These are phyloP conservation scores for Ectropis grisescens DNA, from an alignment of 1,140 invertebrate genomes.

Conservation along the genomic window DNA sequence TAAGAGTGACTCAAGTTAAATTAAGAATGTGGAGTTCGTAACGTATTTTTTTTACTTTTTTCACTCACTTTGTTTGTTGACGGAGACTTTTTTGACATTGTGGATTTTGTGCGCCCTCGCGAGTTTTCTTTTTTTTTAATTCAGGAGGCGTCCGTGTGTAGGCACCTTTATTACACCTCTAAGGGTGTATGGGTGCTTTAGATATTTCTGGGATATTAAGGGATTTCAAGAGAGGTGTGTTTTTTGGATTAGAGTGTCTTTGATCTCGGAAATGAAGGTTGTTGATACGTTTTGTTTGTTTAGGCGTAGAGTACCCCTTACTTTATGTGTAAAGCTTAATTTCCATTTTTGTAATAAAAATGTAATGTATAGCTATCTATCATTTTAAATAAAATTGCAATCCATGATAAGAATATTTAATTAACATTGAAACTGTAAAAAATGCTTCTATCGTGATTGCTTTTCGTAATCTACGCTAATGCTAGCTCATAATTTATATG, in stretches of 20 bases:
- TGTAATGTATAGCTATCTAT: too few relatives aligned
- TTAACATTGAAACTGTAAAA: too few relatives aligned
- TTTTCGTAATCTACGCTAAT: too few relatives aligned
- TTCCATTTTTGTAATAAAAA: too few relatives aligned
- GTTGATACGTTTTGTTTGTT: slow-evolving; percentile 56
- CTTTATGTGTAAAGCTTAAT: too few relatives aligned
- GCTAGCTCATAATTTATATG: too few relatives aligned
- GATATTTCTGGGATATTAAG: slow-evolving; percentile 44
- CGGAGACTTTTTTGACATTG: slow-evolving; percentile 63
- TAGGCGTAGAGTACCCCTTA: slow-evolving; percentile 12
- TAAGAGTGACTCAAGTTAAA: slow-evolving; percentile 67
- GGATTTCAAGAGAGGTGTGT: slow-evolving; percentile 54
- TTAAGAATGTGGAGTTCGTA: slow-evolving; percentile 66
- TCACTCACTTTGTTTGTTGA: slow-evolving; percentile 60
- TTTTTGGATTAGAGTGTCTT: slow-evolving; percentile 59
- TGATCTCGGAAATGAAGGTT: slow-evolving; percentile 52
- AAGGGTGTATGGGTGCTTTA: slow-evolving; percentile 18
- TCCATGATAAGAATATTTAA: too few relatives aligned
- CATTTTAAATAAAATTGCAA: too few relatives aligned
- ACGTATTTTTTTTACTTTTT: slow-evolving; percentile 44
- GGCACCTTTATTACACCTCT: slow-evolving; percentile 32
- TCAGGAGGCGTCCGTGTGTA: slow-evolving; percentile 54
- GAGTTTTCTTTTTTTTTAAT: slow-evolving; percentile 42
- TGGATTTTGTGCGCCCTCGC: slow-evolving; percentile 36
- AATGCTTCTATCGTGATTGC: too few relatives aligned